Evolutionary conservation across 1,140 invertebrate genomes (phyloP).

Genomic region (Pseudobourletiella spinata): DNA sequence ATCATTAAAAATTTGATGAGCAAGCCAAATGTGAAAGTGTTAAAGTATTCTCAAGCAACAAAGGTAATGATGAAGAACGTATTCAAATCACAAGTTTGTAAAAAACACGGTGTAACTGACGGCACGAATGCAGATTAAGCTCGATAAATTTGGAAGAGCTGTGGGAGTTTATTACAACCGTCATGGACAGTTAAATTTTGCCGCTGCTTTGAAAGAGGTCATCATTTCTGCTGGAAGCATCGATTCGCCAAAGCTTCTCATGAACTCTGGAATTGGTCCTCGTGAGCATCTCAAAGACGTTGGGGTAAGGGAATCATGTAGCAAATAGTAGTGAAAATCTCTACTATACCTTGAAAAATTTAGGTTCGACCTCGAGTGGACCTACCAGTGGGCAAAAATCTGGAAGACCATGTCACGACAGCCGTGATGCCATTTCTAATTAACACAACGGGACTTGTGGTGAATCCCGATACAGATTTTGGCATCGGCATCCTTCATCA

Average conservation of each 20-base stretch:
- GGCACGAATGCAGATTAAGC: neutral
- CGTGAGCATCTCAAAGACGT: neutral
- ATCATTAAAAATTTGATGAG: constrained; percentile 44
- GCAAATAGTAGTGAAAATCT: no score
- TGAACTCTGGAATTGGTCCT: neutral
- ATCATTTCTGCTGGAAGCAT: neutral
- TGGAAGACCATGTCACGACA: constrained; percentile 36
- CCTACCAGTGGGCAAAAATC: constrained; percentile 40
- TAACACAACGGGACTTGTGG: neutral
- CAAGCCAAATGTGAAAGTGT: neutral
- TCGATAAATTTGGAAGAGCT: neutral
- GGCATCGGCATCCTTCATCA: neutral
- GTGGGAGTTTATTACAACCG: neutral
- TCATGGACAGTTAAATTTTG: neutral
- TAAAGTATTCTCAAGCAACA: neutral
- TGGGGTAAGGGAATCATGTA: no score
- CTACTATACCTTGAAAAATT: no score
- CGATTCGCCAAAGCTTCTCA: neutral
- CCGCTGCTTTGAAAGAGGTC: neutral
- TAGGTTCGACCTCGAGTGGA: constrained; percentile 41
- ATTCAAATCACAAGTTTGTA: no score
- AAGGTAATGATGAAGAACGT: neutral
- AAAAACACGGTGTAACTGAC: no score
- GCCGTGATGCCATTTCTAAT: constrained; percentile 3
- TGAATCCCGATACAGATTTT: constrained; percentile 20